Evolutionary conservation across 2,113 vertebrate genomes (phyloP).

Genomic region (Cacatua alba): DNA sequence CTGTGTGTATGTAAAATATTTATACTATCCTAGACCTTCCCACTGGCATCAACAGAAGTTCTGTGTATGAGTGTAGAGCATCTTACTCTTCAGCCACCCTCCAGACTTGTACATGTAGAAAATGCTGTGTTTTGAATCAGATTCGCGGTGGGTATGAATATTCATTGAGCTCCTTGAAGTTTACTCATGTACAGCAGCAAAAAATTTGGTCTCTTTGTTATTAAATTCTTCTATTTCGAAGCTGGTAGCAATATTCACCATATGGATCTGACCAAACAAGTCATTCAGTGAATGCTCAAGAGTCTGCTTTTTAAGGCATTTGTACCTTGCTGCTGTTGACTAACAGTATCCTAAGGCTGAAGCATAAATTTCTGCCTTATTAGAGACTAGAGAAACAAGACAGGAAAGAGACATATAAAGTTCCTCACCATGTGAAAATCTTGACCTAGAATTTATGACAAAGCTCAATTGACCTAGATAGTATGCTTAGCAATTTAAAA

Average conservation of each 20-base stretch:
- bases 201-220: not conserved
- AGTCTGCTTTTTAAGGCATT: not conserved
- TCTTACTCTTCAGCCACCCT: not conserved
- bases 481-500: not conserved
- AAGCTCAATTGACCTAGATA: slow-evolving; percentile 26
- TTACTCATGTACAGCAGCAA: not conserved
- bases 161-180: not conserved
- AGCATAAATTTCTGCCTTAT: not conserved
- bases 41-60: not conserved
- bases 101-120: not conserved
- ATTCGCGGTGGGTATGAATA: not conserved
- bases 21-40: not conserved
- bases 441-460: slow-evolving; percentile 38
- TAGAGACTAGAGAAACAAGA: not conserved
- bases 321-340: not conserved
- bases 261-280: not conserved
- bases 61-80: not conserved
- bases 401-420: not conserved
- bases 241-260: not conserved
- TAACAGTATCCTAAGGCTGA: not conserved
- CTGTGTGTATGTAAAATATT: slow-evolving; percentile 31
- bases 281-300: not conserved
- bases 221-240: not conserved
- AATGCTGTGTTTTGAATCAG: not conserved
- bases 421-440: slow-evolving; percentile 31